Evolutionary conservation across 2,888 invertebrate species (phyloP), one percentile per base, ranked within the genome.

Genomic region (Pyrochroa serraticornis): DNA sequence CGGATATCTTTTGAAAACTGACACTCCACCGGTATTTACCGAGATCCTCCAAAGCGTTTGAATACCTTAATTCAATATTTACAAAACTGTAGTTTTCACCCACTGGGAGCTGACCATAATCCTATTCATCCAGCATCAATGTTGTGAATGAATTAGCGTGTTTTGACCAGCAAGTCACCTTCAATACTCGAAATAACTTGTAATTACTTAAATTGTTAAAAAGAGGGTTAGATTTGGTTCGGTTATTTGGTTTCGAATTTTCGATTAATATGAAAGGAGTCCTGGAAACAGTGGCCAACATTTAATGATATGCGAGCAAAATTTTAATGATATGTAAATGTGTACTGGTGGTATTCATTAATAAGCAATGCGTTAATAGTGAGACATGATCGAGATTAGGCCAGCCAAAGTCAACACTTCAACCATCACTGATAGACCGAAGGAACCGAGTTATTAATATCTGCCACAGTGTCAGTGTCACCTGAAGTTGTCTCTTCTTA

Each of bases 291-390:
- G 12, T 13, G 13, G 39, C 9, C n/a, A 44, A 46, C 7, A 14
- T 36, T 46, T 14, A 46, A 44, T 41, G 13, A 13, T 44, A 32
- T n/a, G 12, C 30, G 13, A 6, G 22, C 10, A n/a, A 38, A n/a
- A 10, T 43, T 32, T 6, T 38, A 49, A 10, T 38, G 22, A 65
- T 68, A 69, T 69, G 69, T 68, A 68, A 69, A 69, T 69, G 65
- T 67, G 55, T 60, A 61, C 57, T 62, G 54, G 64, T 63, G 57
- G 60, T 60, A 65, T 65, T 67, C 65, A 67, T 70, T 70, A 69
- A 69, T 69, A 66, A 67, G 63, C 62, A 67, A 68, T 68, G 65
- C 68, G 67, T 67, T 71, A 68, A 67, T 68, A 66, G 62, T 60
- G 60, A 62, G 64, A 64, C 60, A 66, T 41, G 51, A 54, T 42